A percentile compares a stretch with the other conserved stretches of the same genome.
Evolutionary conservation across 2,797 vertebrate species (phyloP).

Genomic region (Prionace glauca): DNA sequence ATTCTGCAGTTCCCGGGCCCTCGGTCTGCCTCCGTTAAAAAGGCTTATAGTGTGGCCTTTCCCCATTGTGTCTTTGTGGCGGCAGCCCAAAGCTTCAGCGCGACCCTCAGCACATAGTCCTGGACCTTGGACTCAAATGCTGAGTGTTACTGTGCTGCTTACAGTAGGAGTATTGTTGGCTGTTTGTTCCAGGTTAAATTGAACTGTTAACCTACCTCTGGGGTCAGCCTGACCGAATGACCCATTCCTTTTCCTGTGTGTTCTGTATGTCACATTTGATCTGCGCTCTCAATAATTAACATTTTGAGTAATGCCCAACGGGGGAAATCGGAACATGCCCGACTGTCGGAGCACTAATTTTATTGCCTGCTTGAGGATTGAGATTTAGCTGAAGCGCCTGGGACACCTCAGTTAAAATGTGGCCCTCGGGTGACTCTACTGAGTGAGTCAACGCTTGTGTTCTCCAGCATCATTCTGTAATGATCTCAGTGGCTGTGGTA

Average conservation of each 20-base stretch:
- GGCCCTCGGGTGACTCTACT: not conserved
- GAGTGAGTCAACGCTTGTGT: not conserved
- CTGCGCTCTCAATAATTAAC: not conserved
- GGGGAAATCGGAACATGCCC: not conserved
- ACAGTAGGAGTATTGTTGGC: not conserved
- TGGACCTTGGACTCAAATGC: too few relatives aligned
- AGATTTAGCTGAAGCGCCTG: not conserved
- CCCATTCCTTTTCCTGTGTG: too few relatives aligned
- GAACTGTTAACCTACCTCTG: not conserved
- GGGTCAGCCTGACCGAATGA: not conserved
- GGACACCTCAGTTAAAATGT: not conserved
- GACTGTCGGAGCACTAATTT: not conserved
- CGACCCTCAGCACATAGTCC: too few relatives aligned
- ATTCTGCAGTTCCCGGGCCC: too few relatives aligned
- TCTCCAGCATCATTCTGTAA: not conserved
- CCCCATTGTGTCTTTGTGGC: too few relatives aligned
- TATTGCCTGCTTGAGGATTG: not conserved
- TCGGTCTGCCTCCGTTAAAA: too few relatives aligned
- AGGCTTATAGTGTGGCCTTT: too few relatives aligned
- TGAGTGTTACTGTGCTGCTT: not conserved
- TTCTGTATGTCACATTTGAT: too few relatives aligned
- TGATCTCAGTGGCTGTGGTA: not conserved
- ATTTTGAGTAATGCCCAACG: not conserved
- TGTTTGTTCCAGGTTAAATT: not conserved
- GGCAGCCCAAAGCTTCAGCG: too few relatives aligned